Base-by-base conservation (phyloP, 2,888 invertebrate genomes). In the Rotaria sp. region DNA sequence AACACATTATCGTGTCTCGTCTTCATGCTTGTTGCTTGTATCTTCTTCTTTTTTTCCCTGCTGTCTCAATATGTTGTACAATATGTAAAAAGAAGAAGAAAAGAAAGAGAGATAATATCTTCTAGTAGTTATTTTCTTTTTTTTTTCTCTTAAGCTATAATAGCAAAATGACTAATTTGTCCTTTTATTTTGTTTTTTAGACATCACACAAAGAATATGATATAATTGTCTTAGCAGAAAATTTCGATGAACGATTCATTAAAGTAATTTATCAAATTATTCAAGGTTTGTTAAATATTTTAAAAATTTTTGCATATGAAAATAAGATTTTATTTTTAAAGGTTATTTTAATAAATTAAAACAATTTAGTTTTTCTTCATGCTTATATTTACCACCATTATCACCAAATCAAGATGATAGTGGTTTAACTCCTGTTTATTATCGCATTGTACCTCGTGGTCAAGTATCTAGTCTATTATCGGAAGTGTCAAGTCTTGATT, bases 151-250 rank as follows among this genome's bases (percentile, higher is more conserved):
- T 67, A 13, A 67, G 18, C 7, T 5, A 67, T 67, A 35, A 30
- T 35, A 55, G 26, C n/a, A 55, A 55, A 55, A 55, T 26, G 24
- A 35, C 30, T 18, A 55, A 67, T 18, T 13, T 45, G 45, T 35
- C 18, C 4, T 41, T 59, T 24, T 87, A 87, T 86, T 59, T 84
- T 35, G 86, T 84, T 86, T 85, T 80, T 75, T 87, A 91, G 91
- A 90, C 90, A 84, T 90, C 91, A n/a, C 89, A 90, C 87, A 91
- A 91, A 87, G 91, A 92, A 85, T 90, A 91, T 88, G 92, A 92
- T 88, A 88, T 91, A 38, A 89, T 91, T 38, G 89, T 92, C 26
- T 87, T 92, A 38, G 89, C 90, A 84, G 87, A 89, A 55, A 87
- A 88, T n/a, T 88, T 91, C n/a, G 89, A 89, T 85, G 87, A 88